Evolutionary conservation across 35 echinoderm and acorn worm genomes (phyloP).

Genomic region (Ophiothrix spiculata): DNA sequence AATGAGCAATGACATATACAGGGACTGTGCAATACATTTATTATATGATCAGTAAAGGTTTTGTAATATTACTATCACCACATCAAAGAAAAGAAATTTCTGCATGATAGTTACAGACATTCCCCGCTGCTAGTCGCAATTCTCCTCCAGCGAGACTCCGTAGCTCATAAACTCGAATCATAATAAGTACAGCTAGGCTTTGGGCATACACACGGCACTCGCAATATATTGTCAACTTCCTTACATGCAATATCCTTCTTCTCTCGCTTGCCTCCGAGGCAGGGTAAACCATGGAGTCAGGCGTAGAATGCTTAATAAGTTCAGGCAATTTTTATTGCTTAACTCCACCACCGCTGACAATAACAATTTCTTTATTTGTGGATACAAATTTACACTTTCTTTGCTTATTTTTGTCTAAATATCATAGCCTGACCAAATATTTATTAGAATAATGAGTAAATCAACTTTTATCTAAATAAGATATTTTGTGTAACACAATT

Average conservation of each 20-base stretch:
- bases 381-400: no score
- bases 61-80: conserved; percentile 11
- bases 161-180: neutral
- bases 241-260: conserved; percentile 10
- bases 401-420: no score
- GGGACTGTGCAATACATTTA: neutral
- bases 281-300: conserved; percentile 11
- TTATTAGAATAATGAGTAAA: no score
- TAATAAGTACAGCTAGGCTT: neutral
- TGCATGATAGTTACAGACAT: conserved; percentile 11
- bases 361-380: neutral
- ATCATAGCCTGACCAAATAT: no score
- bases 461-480: no score
- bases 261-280: neutral
- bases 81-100: neutral
- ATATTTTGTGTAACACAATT: no score
- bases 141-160: neutral
- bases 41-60: neutral
- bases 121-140: neutral
- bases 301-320: conserved; percentile 6
- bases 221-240: conserved; percentile 15
- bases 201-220: conserved; percentile 2
- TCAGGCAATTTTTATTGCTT: conserved; percentile 11
- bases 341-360: neutral
- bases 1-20: neutral